Percentiles rank a stretch among this genome's conserved stretches.
Conservation (phyloP, 2,113 vertebrate genomes). For the Gallinago jamesoni region DNA sequence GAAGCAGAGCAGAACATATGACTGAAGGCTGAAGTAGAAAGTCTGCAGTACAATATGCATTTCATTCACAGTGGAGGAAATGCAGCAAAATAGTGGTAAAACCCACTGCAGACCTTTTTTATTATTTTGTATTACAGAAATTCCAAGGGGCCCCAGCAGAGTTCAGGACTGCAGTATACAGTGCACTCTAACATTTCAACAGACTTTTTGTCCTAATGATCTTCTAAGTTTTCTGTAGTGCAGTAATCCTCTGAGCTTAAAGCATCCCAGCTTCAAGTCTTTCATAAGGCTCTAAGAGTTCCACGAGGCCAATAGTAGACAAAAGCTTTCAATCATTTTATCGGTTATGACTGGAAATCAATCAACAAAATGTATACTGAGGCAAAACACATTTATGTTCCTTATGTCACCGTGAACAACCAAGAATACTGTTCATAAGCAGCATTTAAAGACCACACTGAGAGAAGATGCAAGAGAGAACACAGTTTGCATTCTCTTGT, state of each 20-base stretch:
- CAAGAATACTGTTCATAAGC: background rate
- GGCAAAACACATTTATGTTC: background rate
- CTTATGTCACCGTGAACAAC: background rate
- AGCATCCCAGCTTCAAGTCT: background rate
- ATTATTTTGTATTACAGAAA: constrained; percentile 14
- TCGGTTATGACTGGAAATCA: background rate
- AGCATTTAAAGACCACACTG: background rate
- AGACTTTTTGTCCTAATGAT: constrained; percentile 18
- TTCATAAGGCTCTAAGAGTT: background rate
- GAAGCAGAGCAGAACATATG: background rate
- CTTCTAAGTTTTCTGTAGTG: background rate
- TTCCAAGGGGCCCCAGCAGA: constrained; percentile 19
- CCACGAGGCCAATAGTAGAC: background rate
- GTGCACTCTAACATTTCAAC: constrained; percentile 14
- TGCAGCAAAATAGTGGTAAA: background rate
- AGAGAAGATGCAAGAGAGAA: background rate
- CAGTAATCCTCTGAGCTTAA: background rate
- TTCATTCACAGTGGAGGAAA: constrained; percentile 9
- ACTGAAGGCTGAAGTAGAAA: background rate
- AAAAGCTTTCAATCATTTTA: background rate
- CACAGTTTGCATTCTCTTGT: background rate
- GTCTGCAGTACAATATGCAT: background rate
- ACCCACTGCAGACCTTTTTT: background rate
- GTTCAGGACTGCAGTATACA: background rate
- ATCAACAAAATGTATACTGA: background rate